A percentile compares a stretch with the other conserved stretches of the same genome.
phyloP scores from a whole-genome alignment of 2,888 invertebrate genomes.

The Pseudococcus longispinus region DNA sequence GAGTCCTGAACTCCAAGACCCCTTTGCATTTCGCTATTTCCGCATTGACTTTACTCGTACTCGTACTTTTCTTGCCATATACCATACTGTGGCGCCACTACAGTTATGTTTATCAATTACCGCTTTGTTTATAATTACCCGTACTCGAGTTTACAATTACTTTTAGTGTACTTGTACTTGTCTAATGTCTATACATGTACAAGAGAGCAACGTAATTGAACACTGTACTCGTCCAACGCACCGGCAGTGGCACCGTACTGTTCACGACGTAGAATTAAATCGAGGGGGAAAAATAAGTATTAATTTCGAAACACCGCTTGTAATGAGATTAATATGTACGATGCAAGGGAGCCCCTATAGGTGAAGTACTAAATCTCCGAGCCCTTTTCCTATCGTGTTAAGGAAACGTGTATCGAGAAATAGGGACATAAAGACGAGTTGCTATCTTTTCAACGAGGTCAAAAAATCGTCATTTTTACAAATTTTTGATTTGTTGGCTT shows the following conservation, averaged over 20 bases:
- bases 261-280: background rate
- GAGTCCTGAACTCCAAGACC: background rate
- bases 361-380: background rate
- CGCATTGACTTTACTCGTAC: background rate
- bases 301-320: background rate
- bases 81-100: background rate
- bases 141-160: conserved; percentile 28
- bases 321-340: conserved; percentile 3
- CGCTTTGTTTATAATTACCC: conserved; percentile 31
- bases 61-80: background rate
- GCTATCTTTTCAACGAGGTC: no score
- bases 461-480: no score
- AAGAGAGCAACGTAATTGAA: background rate
- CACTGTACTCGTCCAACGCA: background rate
- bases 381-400: background rate
- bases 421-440: background rate
- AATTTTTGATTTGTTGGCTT: no score
- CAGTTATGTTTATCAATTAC: conserved; percentile 24
- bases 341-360: background rate
- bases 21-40: background rate
- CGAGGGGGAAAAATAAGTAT: conserved; percentile 4
- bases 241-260: background rate
- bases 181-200: background rate
- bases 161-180: background rate
- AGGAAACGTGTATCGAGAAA: background rate